Base-by-base conservation (phyloP, 30 jellyfish, hydroid and myxozoan genomes). In the Aurelia aurita region DNA sequence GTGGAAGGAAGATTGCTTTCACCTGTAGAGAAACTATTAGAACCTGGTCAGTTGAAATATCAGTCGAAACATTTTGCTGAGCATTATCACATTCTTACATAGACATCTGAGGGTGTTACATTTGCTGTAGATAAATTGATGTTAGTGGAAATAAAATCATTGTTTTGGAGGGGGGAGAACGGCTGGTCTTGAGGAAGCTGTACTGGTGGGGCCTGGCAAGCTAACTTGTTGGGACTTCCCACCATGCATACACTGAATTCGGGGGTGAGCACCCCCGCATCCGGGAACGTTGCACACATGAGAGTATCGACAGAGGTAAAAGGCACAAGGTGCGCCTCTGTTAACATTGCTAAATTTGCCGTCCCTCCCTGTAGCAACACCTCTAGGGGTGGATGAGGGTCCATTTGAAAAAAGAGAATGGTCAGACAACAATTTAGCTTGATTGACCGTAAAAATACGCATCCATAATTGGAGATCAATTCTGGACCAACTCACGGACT, bases 331-430 rank as follows among this genome's bases (percentile, higher is more conserved):
- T 4, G 4, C 67, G 26, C 67, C 29, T 0, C 29, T 55, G 26
- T 55, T 55, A 15, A 3, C 11, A 10, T 55, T 55, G 67, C 67
- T 55, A 55, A 23, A 14, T 23, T 4, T 55, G 3, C 67, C 67
- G 67, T 55, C 67, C 67, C 67, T 55, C 29, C 29, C 29, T 55
- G 67, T 23, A 55, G 67, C 67, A 7, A 7, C 67, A 19, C 67
- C 67, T 4, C 29, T 55, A 9, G 67, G 67, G 12, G 51, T 39
- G 14, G 51, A 15, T 19, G 67, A 55, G 67, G 67, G 67, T 55
- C 29, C 67, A 5, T 55, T 10, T 11, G 26, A 19, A 55, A 55
- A 55, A 55, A 55, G 67, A 19, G 67, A 55, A 55, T 55, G 29
- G 29, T 55, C 67, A 19, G 67, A n/a, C 67, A 55, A 23, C 67